phyloP scores from a whole-genome alignment of 1,140 invertebrate genomes.

The Drosophila carrolli region DNA sequence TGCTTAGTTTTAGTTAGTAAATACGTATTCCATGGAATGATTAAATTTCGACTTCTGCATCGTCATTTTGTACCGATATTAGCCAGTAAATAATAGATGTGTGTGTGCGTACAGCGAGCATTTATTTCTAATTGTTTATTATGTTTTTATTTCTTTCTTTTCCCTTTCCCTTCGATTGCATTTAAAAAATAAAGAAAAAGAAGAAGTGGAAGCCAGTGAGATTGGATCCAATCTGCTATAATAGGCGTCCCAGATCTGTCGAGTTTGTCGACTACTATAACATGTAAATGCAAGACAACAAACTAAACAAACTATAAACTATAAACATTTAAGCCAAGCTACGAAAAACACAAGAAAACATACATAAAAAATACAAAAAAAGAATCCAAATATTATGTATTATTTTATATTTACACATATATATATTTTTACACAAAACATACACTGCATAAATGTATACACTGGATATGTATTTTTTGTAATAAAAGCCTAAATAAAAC shows the following conservation, averaged over 20 bases:
- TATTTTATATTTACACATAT: conserved; percentile 72
- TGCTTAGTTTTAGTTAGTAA: conserved; percentile 41
- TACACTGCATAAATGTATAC: conserved; percentile 68
- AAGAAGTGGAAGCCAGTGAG: conserved; percentile 84
- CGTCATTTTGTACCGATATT: conserved; percentile 23
- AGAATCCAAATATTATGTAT: conserved; percentile 65
- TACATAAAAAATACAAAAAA: conserved; percentile 30
- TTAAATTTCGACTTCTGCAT: conserved; percentile 23
- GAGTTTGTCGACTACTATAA: conserved; percentile 84
- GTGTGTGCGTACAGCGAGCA: conserved; percentile 52
- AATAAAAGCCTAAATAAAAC: conserved; percentile 58
- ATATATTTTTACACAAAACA: conserved; percentile 76
- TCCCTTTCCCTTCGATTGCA: conserved; percentile 57
- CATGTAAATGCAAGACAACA: conserved; percentile 63
- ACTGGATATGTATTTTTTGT: conserved; percentile 72
- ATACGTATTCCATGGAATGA: conserved; percentile 32
- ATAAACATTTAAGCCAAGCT: conserved; percentile 55
- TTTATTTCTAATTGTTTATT: conserved; percentile 76
- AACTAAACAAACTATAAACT: conserved; percentile 20
- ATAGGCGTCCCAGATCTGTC: conserved; percentile 77
- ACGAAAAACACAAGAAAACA: conserved; percentile 36
- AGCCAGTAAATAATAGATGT: conserved; percentile 27
- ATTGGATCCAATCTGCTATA: conserved; percentile 84
- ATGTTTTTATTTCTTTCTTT: conserved; percentile 73
- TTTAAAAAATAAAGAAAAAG: conserved; percentile 70